Percentiles rank a stretch among this genome's conserved stretches.
Conservation (phyloP, 2,113 vertebrate species). For the Macrotus californicus region DNA sequence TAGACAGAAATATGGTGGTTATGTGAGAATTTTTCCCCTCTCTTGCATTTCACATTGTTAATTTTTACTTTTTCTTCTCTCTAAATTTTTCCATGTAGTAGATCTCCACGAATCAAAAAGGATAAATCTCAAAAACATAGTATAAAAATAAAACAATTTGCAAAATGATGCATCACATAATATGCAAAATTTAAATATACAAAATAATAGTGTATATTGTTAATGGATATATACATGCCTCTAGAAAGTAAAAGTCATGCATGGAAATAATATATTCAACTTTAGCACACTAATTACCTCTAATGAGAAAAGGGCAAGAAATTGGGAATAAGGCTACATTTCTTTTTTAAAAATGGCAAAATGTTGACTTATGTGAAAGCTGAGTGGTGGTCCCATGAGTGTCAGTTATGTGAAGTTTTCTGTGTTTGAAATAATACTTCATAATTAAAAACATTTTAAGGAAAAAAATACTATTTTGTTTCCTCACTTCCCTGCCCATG, state of each 20-base stretch:
- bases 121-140: neutral
- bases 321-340: neutral
- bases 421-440: neutral
- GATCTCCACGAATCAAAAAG: neutral
- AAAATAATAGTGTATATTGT: neutral
- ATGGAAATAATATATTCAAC: neutral
- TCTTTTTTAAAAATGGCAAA: neutral
- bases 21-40: neutral
- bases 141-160: neutral
- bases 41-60: slow-evolving; percentile 8
- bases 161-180: neutral
- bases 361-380: neutral
- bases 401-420: neutral
- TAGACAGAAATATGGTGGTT: neutral
- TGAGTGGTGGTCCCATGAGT: neutral
- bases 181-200: neutral
- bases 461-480: neutral
- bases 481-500: neutral
- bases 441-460: neutral
- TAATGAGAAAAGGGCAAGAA: neutral
- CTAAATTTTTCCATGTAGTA: neutral
- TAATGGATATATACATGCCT: neutral
- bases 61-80: slow-evolving; percentile 36
- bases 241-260: neutral
- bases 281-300: neutral